Evolutionary conservation across 2,797 vertebrate genomes (phyloP).

Genomic region (Synaphobranchus kaupii): DNA sequence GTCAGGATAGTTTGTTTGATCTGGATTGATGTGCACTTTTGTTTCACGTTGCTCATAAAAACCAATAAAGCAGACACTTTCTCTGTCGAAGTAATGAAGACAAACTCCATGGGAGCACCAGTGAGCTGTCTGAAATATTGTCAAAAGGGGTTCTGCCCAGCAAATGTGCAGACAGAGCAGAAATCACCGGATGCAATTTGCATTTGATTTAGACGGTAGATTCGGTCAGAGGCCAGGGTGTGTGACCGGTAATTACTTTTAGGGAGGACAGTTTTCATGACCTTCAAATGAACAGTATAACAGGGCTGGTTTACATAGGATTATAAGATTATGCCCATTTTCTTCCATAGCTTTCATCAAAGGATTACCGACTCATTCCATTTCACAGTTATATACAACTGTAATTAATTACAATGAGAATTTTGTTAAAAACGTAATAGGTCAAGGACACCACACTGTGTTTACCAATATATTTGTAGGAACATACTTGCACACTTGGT

Average conservation of each 20-base stretch:
- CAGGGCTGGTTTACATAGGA: slow-evolving; percentile 56
- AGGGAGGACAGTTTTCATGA: slow-evolving; percentile 62
- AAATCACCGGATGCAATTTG: neutral
- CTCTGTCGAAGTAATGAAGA: neutral
- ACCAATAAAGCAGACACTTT: neutral
- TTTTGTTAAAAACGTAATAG: neutral
- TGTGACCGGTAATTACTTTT: neutral
- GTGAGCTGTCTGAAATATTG: neutral
- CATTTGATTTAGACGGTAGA: neutral
- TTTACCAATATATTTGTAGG: neutral
- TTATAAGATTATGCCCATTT: slow-evolving; percentile 64
- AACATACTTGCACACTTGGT: neutral
- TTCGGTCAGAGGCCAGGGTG: neutral
- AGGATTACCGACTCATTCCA: slow-evolving; percentile 59
- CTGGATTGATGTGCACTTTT: neutral
- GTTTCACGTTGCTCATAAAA: neutral
- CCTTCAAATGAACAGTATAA: slow-evolving; percentile 55
- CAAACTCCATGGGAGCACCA: neutral
- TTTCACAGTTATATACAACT: slow-evolving; percentile 48
- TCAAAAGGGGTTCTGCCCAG: neutral
- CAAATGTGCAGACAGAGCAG: neutral
- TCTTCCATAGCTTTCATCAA: slow-evolving; percentile 50
- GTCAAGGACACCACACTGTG: neutral
- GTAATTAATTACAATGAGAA: neutral
- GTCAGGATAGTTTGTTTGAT: neutral